Evolutionary conservation across 2,797 vertebrate genomes (phyloP).

Genomic region (Pelodytes ibericus): DNA sequence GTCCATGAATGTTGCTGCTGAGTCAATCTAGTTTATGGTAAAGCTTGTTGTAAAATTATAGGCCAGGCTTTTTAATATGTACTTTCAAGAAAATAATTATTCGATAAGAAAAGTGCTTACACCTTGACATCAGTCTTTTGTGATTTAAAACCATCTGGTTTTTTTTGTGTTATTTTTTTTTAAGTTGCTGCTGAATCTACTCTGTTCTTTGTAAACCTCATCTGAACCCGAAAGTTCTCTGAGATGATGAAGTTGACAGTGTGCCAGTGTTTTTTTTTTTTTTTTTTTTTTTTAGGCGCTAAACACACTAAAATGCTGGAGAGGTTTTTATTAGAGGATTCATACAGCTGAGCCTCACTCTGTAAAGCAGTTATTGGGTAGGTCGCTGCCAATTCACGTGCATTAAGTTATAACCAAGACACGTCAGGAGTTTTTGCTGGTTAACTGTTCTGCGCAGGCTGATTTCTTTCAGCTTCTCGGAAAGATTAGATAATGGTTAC

Average conservation of each 20-base stretch:
- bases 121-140: no score
- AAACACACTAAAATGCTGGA: conserved; percentile 68
- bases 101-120: no score
- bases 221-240: conserved; percentile 66
- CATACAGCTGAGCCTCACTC: conserved; percentile 77
- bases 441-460: conserved; percentile 34
- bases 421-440: conserved; percentile 51
- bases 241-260: conserved; percentile 68
- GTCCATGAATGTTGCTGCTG: no score
- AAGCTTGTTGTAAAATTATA: no score
- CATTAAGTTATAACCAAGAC: conserved; percentile 63
- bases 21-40: no score
- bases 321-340: conserved; percentile 73
- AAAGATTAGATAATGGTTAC: conserved; percentile 54
- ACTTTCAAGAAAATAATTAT: no score
- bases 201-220: conserved; percentile 56
- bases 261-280: conserved; percentile 61
- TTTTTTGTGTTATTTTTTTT: no score
- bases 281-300: conserved; percentile 42
- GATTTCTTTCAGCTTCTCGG: conserved; percentile 43
- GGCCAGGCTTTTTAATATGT: no score
- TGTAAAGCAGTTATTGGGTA: conserved; percentile 68
- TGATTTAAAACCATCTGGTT: no score
- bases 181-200: background rate
- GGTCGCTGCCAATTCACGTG: conserved; percentile 61